phyloP scores from a whole-genome alignment of 2,113 vertebrate genomes.

The Osmerus mordax region DNA sequence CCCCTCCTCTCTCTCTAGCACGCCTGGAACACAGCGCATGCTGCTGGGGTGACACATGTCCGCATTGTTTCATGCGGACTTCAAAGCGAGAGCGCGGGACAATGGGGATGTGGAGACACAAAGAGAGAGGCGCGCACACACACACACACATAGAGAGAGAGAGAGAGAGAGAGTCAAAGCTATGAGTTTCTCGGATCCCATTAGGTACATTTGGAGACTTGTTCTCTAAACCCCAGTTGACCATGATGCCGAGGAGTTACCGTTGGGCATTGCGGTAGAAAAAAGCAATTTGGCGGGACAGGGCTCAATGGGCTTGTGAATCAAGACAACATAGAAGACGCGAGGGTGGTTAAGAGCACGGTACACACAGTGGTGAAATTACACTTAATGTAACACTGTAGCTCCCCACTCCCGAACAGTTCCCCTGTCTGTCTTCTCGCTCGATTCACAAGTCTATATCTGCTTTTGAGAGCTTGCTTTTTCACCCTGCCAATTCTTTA shows the following conservation, averaged over 20 bases:
- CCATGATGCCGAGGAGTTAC: slow-evolving; percentile 51
- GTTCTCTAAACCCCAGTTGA: slow-evolving; percentile 44
- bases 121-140: slow-evolving; percentile 2
- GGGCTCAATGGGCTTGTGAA: slow-evolving; percentile 63
- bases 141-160: background rate
- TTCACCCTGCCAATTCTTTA: background rate
- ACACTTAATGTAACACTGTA: slow-evolving; percentile 39
- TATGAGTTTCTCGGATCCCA: slow-evolving; percentile 36
- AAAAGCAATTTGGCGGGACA: slow-evolving; percentile 60
- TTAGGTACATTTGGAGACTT: slow-evolving; percentile 53
- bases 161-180: slow-evolving; percentile 19
- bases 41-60: slow-evolving; percentile 38
- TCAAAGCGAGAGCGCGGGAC: slow-evolving; percentile 10
- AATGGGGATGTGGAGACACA: background rate
- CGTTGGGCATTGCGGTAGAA: slow-evolving; percentile 55
- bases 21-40: slow-evolving; percentile 13
- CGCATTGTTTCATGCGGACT: slow-evolving; percentile 36
- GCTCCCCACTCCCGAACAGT: background rate
- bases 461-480: slow-evolving; percentile 4
- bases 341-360: background rate
- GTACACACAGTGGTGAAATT: slow-evolving; percentile 45
- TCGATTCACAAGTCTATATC: slow-evolving; percentile 28
- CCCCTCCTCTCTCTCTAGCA: background rate
- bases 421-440: slow-evolving; percentile 1
- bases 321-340: slow-evolving; percentile 30